A percentile compares a stretch with the other conserved stretches of the same genome.
These are phyloP conservation scores for Macrophya alboannulata DNA, from an alignment of 2,888 invertebrate genomes.

Conservation along the genomic window DNA sequence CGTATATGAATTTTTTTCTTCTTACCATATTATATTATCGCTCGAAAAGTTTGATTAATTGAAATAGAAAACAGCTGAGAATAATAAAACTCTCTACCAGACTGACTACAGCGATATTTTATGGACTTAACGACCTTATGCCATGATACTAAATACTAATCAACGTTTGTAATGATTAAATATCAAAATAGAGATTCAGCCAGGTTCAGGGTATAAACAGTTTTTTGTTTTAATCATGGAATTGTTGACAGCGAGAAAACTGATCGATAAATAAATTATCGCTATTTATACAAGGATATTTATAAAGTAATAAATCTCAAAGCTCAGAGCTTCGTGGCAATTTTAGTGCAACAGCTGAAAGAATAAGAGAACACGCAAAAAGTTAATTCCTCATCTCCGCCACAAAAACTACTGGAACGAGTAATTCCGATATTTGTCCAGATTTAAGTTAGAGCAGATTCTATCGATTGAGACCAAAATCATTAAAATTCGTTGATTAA, in stretches of 20 bases:
- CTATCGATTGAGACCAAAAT: no score
- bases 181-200: background rate
- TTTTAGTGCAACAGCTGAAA: background rate
- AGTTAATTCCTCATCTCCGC: no score
- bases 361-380: no score
- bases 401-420: no score
- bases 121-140: background rate
- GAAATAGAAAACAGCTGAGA: background rate
- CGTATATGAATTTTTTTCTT: background rate
- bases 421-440: no score
- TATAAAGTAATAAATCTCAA: background rate
- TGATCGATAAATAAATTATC: background rate
- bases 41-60: background rate
- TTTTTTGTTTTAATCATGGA: background rate
- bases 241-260: background rate
- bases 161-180: background rate
- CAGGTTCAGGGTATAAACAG: background rate
- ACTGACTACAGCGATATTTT: background rate
- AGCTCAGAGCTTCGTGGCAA: background rate
- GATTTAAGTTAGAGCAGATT: no score
- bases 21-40: background rate
- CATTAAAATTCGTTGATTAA: no score
- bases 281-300: background rate
- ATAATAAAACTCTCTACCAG: background rate
- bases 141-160: background rate